Conservation (phyloP, 1,140 invertebrate genomes). For the Ctenoplectra terminalis region DNA sequence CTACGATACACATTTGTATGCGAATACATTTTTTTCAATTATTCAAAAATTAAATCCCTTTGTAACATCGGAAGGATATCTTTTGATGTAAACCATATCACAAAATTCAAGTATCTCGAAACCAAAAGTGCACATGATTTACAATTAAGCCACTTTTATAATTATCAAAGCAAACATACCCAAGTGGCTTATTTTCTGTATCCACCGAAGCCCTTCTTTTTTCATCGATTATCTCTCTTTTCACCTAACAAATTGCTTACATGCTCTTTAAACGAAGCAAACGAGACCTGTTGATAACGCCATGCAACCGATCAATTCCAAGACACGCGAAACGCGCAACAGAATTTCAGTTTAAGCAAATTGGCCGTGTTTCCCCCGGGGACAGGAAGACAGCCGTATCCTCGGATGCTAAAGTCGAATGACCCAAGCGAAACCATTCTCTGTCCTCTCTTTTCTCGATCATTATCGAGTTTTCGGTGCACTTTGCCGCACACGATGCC, state of each 20-base stretch:
- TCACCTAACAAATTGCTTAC: background rate
- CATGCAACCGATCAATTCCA: background rate
- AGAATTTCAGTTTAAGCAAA: background rate
- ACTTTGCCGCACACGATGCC: constrained; percentile 19
- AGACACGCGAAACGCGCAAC: constrained; percentile 1
- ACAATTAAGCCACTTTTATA: too few species aligned
- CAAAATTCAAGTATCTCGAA: too few species aligned
- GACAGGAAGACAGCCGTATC: constrained; percentile 6
- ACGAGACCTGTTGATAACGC: constrained; percentile 14
- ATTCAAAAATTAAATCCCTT: background rate
- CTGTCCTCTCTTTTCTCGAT: background rate
- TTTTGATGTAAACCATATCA: too few species aligned
- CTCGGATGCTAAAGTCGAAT: background rate
- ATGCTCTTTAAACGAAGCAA: background rate
- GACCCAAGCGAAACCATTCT: background rate
- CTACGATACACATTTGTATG: background rate
- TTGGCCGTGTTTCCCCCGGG: background rate
- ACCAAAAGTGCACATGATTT: too few species aligned
- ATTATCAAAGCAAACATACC: too few species aligned
- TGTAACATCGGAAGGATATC: background rate
- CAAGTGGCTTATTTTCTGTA: too few species aligned
- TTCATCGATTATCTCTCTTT: too few species aligned
- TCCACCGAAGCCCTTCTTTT: too few species aligned
- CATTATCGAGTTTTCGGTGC: constrained; percentile 43
- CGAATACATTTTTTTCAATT: background rate